phyloP scores from a whole-genome alignment of 2,797 vertebrate genomes.

The Rhabdomys pumilio region DNA sequence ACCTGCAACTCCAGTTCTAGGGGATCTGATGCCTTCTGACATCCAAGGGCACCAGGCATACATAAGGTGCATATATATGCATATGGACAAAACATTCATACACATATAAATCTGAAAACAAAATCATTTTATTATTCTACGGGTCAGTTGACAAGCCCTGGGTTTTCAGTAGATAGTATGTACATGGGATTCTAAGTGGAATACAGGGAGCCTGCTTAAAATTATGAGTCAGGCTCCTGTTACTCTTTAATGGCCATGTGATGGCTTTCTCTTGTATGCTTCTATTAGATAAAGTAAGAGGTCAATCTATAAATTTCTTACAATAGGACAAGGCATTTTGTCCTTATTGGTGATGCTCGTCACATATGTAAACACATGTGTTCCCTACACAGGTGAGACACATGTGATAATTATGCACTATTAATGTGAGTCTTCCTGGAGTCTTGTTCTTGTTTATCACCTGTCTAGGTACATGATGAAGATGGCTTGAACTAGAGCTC shows the following conservation, averaged over 20 bases:
- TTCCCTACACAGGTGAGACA: neutral
- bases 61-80: neutral
- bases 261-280: neutral
- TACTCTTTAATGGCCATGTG: constrained; percentile 16
- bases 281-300: neutral
- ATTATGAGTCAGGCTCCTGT: neutral
- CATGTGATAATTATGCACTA: neutral
- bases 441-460: neutral
- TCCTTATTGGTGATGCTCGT: neutral
- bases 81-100: neutral
- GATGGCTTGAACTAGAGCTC: neutral
- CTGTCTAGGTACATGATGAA: neutral
- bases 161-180: neutral
- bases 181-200: neutral
- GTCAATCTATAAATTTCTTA: neutral
- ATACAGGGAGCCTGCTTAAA: neutral
- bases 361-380: neutral
- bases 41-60: neutral
- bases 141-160: neutral
- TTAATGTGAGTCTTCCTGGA: neutral
- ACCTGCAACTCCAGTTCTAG: neutral
- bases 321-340: neutral
- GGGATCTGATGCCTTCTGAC: neutral
- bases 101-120: neutral
- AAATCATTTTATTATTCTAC: neutral